Base-by-base conservation (phyloP, 35 echinoderm and acorn worm genomes). In the Apostichopus japonicus region DNA sequence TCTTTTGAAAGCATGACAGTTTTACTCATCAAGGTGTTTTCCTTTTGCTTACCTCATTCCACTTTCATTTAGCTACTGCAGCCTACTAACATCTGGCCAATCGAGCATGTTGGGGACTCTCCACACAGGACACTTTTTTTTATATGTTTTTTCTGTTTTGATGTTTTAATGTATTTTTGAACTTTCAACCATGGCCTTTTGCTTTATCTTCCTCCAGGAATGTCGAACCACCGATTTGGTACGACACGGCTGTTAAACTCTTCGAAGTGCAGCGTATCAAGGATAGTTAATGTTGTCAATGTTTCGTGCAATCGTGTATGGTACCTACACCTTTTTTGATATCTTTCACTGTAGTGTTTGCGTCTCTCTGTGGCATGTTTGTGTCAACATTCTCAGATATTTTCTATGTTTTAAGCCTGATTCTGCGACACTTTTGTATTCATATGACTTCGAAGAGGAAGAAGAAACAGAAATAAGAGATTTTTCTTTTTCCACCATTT, bases 181-280 rank as follows among this genome's bases (percentile, higher is more conserved):
- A 23, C n/a, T 33, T 56, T 22, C 67, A 52, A 56, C 44, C 54
- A 9, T 79, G 5, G 8, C 71, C 90, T 79, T 79, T 77, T 15
- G 52, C 24, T 79, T 91, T 79, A 78, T 89, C 63, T 87, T 23
- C 58, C 90, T 79, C 90, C 88, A 99, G 97, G 95, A 99, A 99
- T 91, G 87, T 99, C 77, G 97, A 99, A 77, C 97, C 97, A 24
- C 97, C 97, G 10, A 96, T 99, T 65, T 99, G 97, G 97, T 99
- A 99, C 72, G 97, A 99, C 84, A 99, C 97, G 4, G 97, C 91
- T 65, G 97, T 99, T 27, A 94, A 96, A 82, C 95, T 99, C 11
- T 99, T 99, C 80, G 97, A 99, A 92, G 97, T 99, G 0, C 97
- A 99, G 65, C 92, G 97, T 56, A 96, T 99, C 56, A 99, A 99